Conservation (phyloP, 1,140 invertebrate genomes). For the Anthonomus grandis region DNA sequence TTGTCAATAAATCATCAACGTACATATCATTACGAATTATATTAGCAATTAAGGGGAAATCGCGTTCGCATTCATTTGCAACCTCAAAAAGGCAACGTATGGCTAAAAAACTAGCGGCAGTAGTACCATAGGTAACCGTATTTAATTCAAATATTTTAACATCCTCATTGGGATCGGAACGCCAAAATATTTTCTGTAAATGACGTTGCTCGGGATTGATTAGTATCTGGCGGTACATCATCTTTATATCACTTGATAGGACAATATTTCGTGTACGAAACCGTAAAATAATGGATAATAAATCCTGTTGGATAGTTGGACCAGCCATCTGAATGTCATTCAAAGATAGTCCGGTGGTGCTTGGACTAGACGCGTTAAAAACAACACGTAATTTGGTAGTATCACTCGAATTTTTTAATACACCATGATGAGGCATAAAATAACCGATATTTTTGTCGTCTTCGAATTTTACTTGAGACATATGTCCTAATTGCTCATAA, state of each 20-base stretch:
- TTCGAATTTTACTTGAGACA: too few relatives aligned
- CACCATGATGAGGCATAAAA: too few relatives aligned
- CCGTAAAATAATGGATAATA: conserved; percentile 44
- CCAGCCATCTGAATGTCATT: too few relatives aligned
- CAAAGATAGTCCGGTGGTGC: too few relatives aligned
- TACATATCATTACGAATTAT: conserved; percentile 48
- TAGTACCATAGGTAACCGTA: conserved; percentile 48
- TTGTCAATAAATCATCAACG: conserved; percentile 51
- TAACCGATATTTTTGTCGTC: too few relatives aligned
- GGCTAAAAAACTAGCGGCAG: conserved; percentile 44
- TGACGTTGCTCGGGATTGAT: conserved; percentile 41
- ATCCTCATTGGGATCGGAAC: conserved; percentile 23
- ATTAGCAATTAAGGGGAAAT: conserved; percentile 29
- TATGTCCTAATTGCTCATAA: too few relatives aligned
- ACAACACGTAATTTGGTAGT: too few relatives aligned
- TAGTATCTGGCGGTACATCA: conserved; percentile 50
- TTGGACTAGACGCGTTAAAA: too few relatives aligned
- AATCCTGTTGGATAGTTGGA: too few relatives aligned
- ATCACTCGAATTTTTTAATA: too few relatives aligned
- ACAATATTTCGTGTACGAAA: conserved; percentile 45
- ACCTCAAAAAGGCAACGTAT: conserved; percentile 40
- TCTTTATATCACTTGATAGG: conserved; percentile 45
- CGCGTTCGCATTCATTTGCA: conserved; percentile 27
- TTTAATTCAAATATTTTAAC: conserved; percentile 42
- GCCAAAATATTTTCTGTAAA: conserved; percentile 50